Evolutionary conservation across 1,140 invertebrate genomes (phyloP).

Genomic region (Ctenoplectra terminalis): DNA sequence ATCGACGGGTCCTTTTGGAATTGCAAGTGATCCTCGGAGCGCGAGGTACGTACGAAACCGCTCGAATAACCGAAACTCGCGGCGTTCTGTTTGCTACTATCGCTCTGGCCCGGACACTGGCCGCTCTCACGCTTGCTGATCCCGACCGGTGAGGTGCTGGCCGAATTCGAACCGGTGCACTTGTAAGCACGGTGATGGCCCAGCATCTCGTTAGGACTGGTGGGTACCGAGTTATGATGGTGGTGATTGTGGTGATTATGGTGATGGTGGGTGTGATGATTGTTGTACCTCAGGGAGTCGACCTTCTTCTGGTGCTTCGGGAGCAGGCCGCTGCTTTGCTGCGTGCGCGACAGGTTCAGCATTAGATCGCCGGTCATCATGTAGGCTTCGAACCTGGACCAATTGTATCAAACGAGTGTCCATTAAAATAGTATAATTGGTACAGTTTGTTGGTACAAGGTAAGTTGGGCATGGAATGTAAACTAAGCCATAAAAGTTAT

Average conservation of each 20-base stretch:
- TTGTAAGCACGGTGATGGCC: constrained; percentile 80
- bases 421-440: no score
- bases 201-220: constrained; percentile 89
- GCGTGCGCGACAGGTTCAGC: constrained; percentile 93
- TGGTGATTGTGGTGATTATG: constrained; percentile 81
- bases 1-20: constrained; percentile 89
- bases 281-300: constrained; percentile 83
- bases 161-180: constrained; percentile 83
- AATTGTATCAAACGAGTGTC: no score
- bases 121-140: constrained; percentile 81
- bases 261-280: constrained; percentile 80
- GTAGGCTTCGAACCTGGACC: constrained; percentile 92
- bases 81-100: constrained; percentile 48
- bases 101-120: constrained; percentile 62
- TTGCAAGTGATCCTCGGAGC: constrained; percentile 93
- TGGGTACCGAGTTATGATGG: constrained; percentile 90
- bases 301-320: constrained; percentile 87
- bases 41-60: constrained; percentile 89
- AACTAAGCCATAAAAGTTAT: no score
- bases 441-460: no score
- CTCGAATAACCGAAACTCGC: constrained; percentile 77
- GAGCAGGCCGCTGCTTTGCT: constrained; percentile 85
- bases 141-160: constrained; percentile 83
- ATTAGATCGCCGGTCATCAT: constrained; percentile 99
- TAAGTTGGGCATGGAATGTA: no score